A percentile compares a stretch with the other conserved stretches of the same genome.
These are phyloP conservation scores for Nycticryphes semicollaris DNA, from an alignment of 2,113 vertebrate species.

Conservation along the genomic window DNA sequence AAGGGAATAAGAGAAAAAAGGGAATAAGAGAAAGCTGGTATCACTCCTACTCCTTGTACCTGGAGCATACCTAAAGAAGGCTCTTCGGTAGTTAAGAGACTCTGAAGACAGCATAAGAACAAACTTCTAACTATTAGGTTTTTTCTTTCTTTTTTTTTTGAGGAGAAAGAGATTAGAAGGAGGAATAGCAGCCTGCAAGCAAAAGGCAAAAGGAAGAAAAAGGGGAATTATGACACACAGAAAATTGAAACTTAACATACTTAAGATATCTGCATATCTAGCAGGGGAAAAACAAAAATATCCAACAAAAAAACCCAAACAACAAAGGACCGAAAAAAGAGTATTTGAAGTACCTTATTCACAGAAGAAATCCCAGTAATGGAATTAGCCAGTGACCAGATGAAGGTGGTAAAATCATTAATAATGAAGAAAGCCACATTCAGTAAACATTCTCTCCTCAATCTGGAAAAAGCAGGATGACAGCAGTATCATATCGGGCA, in stretches of 20 bases:
- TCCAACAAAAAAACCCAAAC: too few relatives aligned
- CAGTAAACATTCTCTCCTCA: slow-evolving; percentile 19
- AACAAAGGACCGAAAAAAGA: not conserved
- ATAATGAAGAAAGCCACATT: slow-evolving; percentile 30
- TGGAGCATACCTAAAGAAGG: not conserved
- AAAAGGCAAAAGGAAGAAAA: not conserved
- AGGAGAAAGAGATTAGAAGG: not conserved
- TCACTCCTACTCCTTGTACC: not conserved
- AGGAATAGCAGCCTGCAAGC: not conserved
- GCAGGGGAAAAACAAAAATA: not conserved
- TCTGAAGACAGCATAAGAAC: not conserved
- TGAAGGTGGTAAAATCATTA: not conserved
- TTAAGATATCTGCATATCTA: not conserved
- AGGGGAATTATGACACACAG: not conserved
- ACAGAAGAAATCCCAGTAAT: not conserved
- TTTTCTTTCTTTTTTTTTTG: not conserved
- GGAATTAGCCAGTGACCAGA: not conserved
- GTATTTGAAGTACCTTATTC: not conserved
- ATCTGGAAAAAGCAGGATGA: slow-evolving; percentile 23
- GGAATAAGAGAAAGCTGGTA: not conserved
- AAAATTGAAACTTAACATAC: not conserved
- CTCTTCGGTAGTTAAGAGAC: not conserved
- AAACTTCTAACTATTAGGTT: not conserved
- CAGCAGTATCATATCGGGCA: slow-evolving; percentile 29
- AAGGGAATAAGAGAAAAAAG: not conserved